Evolutionary conservation across 2,888 invertebrate genomes (phyloP).

Genomic region (Dynastes grantii): DNA sequence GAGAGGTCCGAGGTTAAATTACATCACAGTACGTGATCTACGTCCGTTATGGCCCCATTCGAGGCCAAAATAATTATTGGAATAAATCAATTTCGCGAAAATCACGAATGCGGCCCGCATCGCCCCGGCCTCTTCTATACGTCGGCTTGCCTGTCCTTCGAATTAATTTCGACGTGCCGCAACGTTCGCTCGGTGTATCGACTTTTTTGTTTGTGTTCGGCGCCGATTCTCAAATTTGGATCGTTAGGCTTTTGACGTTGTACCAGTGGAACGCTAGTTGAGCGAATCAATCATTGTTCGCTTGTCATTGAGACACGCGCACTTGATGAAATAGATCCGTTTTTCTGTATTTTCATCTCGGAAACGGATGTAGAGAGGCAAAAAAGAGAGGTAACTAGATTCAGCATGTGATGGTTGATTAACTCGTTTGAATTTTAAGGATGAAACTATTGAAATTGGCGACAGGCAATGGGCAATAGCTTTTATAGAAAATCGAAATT

Average conservation of each 20-base stretch:
- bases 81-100: slow-evolving; percentile 43
- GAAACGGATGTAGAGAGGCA: background rate
- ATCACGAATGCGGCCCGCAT: slow-evolving; percentile 36
- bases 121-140: background rate
- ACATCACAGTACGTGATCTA: slow-evolving; percentile 44
- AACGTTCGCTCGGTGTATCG: background rate
- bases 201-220: background rate
- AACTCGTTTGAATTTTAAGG: too few relatives aligned
- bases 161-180: slow-evolving; percentile 11
- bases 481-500: too few relatives aligned
- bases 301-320: too few relatives aligned
- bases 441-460: too few relatives aligned
- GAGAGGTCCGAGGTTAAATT: slow-evolving; percentile 33
- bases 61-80: slow-evolving; percentile 44
- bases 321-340: too few relatives aligned
- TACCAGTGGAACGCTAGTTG: background rate
- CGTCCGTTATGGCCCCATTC: slow-evolving; percentile 35
- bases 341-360: too few relatives aligned
- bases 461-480: too few relatives aligned
- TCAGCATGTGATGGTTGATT: too few relatives aligned
- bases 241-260: background rate
- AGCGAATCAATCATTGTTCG: slow-evolving; percentile 4
- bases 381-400: background rate
- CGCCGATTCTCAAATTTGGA: background rate
- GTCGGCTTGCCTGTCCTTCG: slow-evolving; percentile 9